A percentile compares a stretch with the other conserved stretches of the same genome.
These are phyloP conservation scores for Gymnorhina tibicen DNA, from an alignment of 2,113 vertebrate genomes.

Conservation along the genomic window DNA sequence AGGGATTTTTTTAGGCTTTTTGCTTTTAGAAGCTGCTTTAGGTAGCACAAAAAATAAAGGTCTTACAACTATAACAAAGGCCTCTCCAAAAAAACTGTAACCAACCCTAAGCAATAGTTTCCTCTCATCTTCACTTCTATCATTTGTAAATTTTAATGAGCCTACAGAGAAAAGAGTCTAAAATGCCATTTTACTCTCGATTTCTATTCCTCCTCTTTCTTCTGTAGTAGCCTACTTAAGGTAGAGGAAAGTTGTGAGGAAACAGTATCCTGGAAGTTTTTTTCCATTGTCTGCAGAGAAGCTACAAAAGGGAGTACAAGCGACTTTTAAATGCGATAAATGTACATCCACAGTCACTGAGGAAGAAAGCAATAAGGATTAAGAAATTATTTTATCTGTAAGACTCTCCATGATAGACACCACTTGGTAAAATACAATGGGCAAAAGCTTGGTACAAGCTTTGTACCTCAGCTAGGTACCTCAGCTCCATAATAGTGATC, in stretches of 20 bases:
- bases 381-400: background rate
- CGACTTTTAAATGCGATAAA: background rate
- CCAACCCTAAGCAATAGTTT: background rate
- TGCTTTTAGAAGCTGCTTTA: background rate
- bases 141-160: slow-evolving; percentile 9
- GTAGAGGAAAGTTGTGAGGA: background rate
- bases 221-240: background rate
- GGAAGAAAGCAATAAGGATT: background rate
- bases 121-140: background rate
- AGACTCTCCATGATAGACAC: background rate
- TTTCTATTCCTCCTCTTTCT: slow-evolving; percentile 11
- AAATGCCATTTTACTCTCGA: background rate
- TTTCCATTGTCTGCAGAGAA: background rate
- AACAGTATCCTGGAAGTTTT: background rate
- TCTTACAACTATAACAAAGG: background rate
- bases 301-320: background rate
- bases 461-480: background rate
- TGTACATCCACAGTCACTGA: background rate
- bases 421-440: background rate
- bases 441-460: background rate
- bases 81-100: background rate
- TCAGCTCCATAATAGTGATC: background rate
- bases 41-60: background rate
- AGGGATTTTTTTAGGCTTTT: background rate
- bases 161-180: background rate